phyloP scores from a whole-genome alignment of 2,888 invertebrate genomes.

The Tenthredo amoena region DNA sequence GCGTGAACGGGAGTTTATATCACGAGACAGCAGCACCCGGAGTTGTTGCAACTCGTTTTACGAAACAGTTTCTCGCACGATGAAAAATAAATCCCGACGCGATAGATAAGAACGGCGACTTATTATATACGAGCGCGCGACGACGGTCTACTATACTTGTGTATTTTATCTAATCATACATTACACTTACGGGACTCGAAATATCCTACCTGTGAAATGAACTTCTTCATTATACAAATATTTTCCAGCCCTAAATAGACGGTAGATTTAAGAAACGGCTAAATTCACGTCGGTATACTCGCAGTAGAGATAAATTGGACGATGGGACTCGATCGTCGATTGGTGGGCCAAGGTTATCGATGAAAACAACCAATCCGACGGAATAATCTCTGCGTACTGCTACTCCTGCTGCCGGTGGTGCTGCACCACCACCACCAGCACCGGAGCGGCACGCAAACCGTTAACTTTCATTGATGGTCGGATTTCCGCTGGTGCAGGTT shows the following conservation, averaged over 20 bases:
- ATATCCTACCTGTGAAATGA: not conserved
- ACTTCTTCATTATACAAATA: not conserved
- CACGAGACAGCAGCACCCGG: not conserved
- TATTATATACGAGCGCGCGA: not conserved
- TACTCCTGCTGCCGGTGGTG: not conserved
- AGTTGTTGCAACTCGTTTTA: not conserved
- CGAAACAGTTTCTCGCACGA: not conserved
- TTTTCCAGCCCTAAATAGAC: not conserved
- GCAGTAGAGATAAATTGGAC: conserved; percentile 9
- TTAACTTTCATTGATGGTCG: conserved; percentile 51
- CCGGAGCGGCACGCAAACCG: conserved; percentile 27
- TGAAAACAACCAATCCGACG: conserved; percentile 45
- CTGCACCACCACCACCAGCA: not conserved
- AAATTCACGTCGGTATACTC: not conserved
- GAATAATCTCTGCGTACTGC: conserved; percentile 38
- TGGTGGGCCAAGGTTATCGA: conserved; percentile 49
- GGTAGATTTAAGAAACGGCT: not conserved
- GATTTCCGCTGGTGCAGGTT: conserved; percentile 38
- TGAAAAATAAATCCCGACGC: conserved; percentile 7
- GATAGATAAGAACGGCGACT: conserved; percentile 26
- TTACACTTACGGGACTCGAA: not conserved
- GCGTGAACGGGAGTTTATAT: not conserved
- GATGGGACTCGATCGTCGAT: conserved; percentile 33
- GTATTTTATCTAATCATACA: conserved; percentile 23
- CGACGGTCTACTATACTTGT: not conserved